phyloP scores from a whole-genome alignment of 2,113 vertebrate species.

The Vanacampus margaritifer region DNA sequence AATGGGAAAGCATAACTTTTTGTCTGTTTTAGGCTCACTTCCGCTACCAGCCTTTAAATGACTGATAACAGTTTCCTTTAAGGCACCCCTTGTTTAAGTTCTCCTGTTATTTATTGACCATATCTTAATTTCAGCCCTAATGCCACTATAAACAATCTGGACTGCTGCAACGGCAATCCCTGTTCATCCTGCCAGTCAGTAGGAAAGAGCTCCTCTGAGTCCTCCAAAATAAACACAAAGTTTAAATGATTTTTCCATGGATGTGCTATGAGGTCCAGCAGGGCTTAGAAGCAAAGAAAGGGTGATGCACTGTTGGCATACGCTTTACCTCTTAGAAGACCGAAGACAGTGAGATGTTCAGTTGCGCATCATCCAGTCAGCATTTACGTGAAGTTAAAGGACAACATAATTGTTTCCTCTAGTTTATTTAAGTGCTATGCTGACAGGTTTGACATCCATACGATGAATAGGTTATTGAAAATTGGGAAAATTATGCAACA shows the following conservation, averaged over 20 bases:
- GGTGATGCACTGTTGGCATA: conserved; percentile 14
- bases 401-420: background rate
- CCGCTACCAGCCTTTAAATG: background rate
- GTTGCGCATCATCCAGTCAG: background rate
- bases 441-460: background rate
- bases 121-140: conserved; percentile 32
- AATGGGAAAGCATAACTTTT: background rate
- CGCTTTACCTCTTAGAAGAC: conserved; percentile 8
- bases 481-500: background rate
- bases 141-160: conserved; percentile 40
- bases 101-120: conserved; percentile 26
- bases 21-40: background rate
- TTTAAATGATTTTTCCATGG: conserved; percentile 50
- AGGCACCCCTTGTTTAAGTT: conserved; percentile 33
- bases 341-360: background rate
- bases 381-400: background rate
- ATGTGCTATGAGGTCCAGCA: conserved; percentile 32
- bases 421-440: background rate
- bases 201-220: conserved; percentile 45
- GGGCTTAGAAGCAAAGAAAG: conserved; percentile 26
- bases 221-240: conserved; percentile 53
- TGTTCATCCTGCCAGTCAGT: conserved; percentile 41
- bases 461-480: background rate
- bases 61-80: conserved; percentile 15
- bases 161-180: conserved; percentile 19